phyloP scores from a whole-genome alignment of 2,797 vertebrate species.

The Lepidocolaptes lacrymiger region DNA sequence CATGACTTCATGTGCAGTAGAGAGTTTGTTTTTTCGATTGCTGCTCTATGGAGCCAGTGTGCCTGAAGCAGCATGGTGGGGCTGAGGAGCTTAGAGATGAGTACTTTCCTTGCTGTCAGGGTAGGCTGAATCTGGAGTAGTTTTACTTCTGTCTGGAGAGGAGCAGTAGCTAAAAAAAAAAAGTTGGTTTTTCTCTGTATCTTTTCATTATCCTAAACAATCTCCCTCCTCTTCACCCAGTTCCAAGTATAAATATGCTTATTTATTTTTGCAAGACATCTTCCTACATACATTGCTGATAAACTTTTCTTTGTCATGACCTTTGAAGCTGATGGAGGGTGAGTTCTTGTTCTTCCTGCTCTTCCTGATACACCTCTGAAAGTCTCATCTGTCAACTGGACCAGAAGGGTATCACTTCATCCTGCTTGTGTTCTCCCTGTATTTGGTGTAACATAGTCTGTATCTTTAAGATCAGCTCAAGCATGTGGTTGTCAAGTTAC shows the following conservation, averaged over 20 bases:
- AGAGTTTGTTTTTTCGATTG: accelerated
- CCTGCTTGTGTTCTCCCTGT: not conserved
- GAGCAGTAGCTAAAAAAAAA: not conserved
- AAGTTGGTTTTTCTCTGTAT: not conserved
- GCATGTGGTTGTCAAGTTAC: not conserved
- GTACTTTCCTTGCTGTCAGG: not conserved
- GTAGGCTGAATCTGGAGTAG: not conserved
- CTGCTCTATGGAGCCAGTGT: not conserved
- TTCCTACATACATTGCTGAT: not conserved
- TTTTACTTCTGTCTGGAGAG: not conserved
- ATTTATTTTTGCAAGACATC: not conserved
- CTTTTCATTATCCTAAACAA: not conserved
- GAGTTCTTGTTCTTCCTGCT: not conserved
- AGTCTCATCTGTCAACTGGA: not conserved
- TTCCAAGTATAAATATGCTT: not conserved
- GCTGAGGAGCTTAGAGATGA: not conserved
- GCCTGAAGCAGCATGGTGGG: not conserved
- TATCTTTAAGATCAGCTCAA: not conserved
- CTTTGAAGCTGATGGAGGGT: not conserved
- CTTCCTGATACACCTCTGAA: not conserved
- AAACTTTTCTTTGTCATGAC: not conserved
- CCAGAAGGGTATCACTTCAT: not conserved
- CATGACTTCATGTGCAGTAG: not conserved
- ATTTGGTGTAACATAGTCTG: not conserved
- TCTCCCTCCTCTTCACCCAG: not conserved